Conservation (phyloP, 2,797 vertebrate species). For the Uromys caudimaculatus region DNA sequence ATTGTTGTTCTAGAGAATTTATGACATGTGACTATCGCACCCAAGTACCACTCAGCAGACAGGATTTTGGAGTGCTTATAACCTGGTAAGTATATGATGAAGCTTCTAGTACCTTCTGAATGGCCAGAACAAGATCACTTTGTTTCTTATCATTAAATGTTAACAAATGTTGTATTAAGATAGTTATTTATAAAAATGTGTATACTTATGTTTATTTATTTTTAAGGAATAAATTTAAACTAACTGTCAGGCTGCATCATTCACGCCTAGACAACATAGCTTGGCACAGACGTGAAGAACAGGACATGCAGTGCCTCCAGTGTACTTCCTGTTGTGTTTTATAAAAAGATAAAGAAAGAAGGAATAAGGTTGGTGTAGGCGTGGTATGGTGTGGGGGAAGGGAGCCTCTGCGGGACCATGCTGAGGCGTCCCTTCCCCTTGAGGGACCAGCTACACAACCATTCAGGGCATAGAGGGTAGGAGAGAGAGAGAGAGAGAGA, state of each 20-base stretch:
- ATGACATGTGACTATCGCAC: not conserved
- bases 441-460: too few species aligned
- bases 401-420: too few species aligned
- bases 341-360: too few species aligned
- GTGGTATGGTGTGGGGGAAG: too few species aligned
- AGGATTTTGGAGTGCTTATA: not conserved
- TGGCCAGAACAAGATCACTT: not conserved
- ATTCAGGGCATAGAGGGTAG: too few species aligned
- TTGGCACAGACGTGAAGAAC: not conserved
- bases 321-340: not conserved
- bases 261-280: not conserved
- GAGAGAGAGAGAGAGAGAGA: too few species aligned
- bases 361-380: too few species aligned
- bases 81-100: not conserved
- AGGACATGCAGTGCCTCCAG: too few species aligned
- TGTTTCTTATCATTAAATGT: not conserved
- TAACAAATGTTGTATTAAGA: not conserved
- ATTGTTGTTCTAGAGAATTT: not conserved
- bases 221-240: not conserved
- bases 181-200: not conserved
- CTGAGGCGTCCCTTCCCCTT: too few species aligned
- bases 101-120: not conserved
- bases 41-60: not conserved
- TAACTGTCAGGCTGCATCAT: not conserved
- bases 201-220: not conserved